Evolutionary conservation across 2,113 vertebrate genomes (phyloP).

Genomic region (Mirounga angustirostris): DNA sequence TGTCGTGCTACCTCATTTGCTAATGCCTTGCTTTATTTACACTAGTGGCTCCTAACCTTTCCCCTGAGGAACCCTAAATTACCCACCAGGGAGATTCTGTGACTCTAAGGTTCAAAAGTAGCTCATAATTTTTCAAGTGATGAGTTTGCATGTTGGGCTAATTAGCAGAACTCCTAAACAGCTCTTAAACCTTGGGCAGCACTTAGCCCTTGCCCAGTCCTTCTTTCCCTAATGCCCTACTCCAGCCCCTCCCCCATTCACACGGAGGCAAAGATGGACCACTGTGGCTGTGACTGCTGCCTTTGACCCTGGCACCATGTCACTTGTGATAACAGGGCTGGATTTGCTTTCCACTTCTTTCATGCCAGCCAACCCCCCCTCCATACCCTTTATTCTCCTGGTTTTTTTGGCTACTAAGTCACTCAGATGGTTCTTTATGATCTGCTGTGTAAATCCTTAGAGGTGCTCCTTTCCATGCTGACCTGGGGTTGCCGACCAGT

Average conservation of each 20-base stretch:
- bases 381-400: not conserved
- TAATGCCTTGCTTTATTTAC: conserved; percentile 79
- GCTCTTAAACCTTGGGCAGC: conserved; percentile 21
- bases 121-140: conserved; percentile 67
- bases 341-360: not conserved
- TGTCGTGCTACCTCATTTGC: conserved; percentile 70
- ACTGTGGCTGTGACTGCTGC: not conserved
- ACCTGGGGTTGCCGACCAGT: not conserved
- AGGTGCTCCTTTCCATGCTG: not conserved
- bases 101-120: conserved; percentile 72
- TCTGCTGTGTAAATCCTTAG: not conserved
- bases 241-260: not conserved
- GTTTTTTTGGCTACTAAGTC: not conserved
- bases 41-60: conserved; percentile 60
- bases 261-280: not conserved
- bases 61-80: conserved; percentile 69
- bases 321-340: not conserved
- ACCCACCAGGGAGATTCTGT: conserved; percentile 67
- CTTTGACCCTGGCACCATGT: not conserved
- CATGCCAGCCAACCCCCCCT: not conserved
- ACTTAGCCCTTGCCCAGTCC: not conserved
- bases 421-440: not conserved
- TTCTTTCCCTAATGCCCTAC: not conserved
- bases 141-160: conserved; percentile 66
- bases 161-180: conserved; percentile 57